Base-by-base conservation (phyloP, 2,113 vertebrate genomes). In the Columba livia region DNA sequence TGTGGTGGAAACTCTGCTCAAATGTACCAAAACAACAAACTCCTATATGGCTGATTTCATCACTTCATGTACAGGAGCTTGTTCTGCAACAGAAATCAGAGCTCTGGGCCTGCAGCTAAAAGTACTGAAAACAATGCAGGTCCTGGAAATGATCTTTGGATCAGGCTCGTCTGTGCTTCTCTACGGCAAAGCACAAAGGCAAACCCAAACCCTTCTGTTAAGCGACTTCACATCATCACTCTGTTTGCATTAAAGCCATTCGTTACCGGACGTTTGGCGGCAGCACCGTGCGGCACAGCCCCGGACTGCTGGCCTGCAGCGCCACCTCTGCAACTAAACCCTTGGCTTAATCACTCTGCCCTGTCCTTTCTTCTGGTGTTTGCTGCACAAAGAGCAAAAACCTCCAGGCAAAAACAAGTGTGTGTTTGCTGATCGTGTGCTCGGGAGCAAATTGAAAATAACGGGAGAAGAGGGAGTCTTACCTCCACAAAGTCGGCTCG, bases 401-500 rank as follows among this genome's bases (percentile, higher is more conserved):
- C n/a, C 71, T 12, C 34, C 2, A 89, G 42, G 64, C 38, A 73
- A 15, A 32, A 72, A 21, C 15, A 24, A 29, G 48, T 1, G 4
- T 6, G 74, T 2, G 20, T 57, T 51, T 54, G 73, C 75, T 42
- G 34, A 56, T 40, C 70, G 9, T 11, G 42, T 25, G 11, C 7
- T 23, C 57, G 24, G 77, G 3, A 74, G 60, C 25, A 53, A 24
- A 73, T 42, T 54, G 9, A 34, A 81, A 82, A 48, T 8, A 29
- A 66, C 0, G 56, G 42, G 12, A 48, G 48, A n/a, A 66, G 65
- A 84, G 44, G 12, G 13, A 51, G 23, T 85, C 98, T 97, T 97
- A 99, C 99, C 99, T 99, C 99, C 89, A 99, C 99, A 73, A 99
- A 99, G 97, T 99, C 99, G 31, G 99, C 99, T 95, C 99, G 98